phyloP scores from a whole-genome alignment of 37 sponge, comb jelly and placozoan species.

The Halichondria panicea region DNA sequence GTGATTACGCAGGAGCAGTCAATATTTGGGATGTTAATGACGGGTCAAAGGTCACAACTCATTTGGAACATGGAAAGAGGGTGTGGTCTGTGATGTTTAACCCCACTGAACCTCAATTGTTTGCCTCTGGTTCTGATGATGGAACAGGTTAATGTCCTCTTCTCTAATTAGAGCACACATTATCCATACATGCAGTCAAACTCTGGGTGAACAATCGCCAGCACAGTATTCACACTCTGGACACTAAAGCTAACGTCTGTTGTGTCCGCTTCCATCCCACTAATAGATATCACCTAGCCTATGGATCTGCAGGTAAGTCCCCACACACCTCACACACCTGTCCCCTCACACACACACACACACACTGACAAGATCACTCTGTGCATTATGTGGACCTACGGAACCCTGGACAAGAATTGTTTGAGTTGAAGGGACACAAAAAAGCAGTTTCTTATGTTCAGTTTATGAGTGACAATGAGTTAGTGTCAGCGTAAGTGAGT shows the following conservation, averaged over 20 bases:
- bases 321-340: background rate
- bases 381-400: slow-evolving; percentile 73
- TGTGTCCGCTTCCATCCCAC: slow-evolving; percentile 76
- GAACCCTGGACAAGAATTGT: slow-evolving; percentile 36
- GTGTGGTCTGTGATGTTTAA: slow-evolving; percentile 84
- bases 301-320: slow-evolving; percentile 77
- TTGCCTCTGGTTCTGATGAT: slow-evolving; percentile 85
- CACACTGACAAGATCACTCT: slow-evolving; percentile 56
- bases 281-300: slow-evolving; percentile 58
- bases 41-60: slow-evolving; percentile 26
- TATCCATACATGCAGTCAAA: slow-evolving; percentile 50
- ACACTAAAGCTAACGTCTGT: slow-evolving; percentile 78
- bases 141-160: slow-evolving; percentile 52
- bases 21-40: slow-evolving; percentile 62
- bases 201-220: slow-evolving; percentile 55
- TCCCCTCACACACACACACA: background rate
- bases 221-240: slow-evolving; percentile 38
- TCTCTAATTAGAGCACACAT: background rate
- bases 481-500: slow-evolving; percentile 85
- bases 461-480: slow-evolving; percentile 47
- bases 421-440: slow-evolving; percentile 69
- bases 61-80: slow-evolving; percentile 81
- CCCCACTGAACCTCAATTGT: slow-evolving; percentile 57
- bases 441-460: slow-evolving; percentile 87
- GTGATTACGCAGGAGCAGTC: slow-evolving; percentile 81